Evolutionary conservation across 2,888 invertebrate species (phyloP).

Genomic region (Chymomyza caudatula): DNA sequence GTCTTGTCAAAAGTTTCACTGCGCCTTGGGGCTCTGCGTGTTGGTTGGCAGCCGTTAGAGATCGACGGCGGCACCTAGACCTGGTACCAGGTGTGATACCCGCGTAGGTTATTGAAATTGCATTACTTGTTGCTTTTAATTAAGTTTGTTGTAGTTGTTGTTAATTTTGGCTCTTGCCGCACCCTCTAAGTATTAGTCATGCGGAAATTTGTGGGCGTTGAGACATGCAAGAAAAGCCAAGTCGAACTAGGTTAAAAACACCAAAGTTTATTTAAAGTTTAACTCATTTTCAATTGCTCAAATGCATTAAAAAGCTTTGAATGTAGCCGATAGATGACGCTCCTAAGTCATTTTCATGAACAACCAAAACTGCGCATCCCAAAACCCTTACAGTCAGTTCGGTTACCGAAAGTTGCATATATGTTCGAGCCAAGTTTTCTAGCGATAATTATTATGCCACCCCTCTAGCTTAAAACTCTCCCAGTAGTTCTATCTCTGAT

Average conservation of each 20-base stretch:
- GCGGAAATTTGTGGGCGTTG: slow-evolving; percentile 7
- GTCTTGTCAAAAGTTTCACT: slow-evolving; percentile 18
- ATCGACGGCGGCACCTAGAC: not conserved
- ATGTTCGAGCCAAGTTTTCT: too few relatives aligned
- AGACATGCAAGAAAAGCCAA: not conserved
- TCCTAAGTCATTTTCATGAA: too few relatives aligned
- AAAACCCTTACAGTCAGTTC: too few relatives aligned
- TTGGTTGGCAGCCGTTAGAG: slow-evolving; percentile 9
- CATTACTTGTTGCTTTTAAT: not conserved
- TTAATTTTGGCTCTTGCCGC: not conserved
- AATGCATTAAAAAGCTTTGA: too few relatives aligned
- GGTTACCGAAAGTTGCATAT: too few relatives aligned
- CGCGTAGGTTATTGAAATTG: not conserved
- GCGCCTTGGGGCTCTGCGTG: slow-evolving; percentile 5
- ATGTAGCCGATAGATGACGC: too few relatives aligned
- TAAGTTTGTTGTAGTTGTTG: not conserved
- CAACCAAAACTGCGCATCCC: too few relatives aligned
- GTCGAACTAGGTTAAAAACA: not conserved
- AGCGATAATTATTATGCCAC: too few relatives aligned
- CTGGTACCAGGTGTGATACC: not conserved
- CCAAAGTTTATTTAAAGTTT: not conserved
- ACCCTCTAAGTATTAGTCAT: not conserved
- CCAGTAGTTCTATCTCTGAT: too few relatives aligned
- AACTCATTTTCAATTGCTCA: not conserved
- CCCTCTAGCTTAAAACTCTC: too few relatives aligned